Evolutionary conservation across 2,888 invertebrate genomes (phyloP).

Genomic region (Dicyrtomina minuta): DNA sequence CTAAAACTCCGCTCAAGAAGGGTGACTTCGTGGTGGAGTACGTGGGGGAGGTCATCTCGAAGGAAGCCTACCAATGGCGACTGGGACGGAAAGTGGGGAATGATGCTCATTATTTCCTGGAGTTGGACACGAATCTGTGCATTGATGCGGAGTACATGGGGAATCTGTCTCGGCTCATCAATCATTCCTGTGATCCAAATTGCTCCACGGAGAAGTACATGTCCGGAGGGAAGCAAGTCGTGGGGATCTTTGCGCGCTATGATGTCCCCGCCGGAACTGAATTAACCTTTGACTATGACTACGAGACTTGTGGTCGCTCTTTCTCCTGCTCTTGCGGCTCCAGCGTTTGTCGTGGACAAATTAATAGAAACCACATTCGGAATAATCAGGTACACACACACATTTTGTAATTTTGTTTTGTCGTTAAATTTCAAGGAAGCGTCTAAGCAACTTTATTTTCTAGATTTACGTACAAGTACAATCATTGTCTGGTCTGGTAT

Average conservation of each 20-base stretch:
- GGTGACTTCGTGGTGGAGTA: slow-evolving; percentile 51
- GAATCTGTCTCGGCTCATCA: slow-evolving; percentile 48
- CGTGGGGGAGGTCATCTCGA: slow-evolving; percentile 48
- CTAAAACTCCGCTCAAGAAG: slow-evolving; percentile 29
- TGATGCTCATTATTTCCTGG: slow-evolving; percentile 49
- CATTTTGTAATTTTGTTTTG: slow-evolving; percentile 1
- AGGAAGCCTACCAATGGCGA: slow-evolving; percentile 40
- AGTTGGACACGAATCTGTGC: slow-evolving; percentile 36
- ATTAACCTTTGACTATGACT: slow-evolving; percentile 48
- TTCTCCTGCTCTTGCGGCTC: slow-evolving; percentile 47
- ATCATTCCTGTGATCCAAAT: slow-evolving; percentile 51
- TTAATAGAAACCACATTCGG: slow-evolving; percentile 31
- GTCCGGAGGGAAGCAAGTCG: slow-evolving; percentile 42
- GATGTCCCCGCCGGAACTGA: slow-evolving; percentile 44
- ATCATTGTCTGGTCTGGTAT: too few relatives aligned
- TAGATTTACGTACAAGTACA: too few relatives aligned
- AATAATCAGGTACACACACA: slow-evolving; percentile 7
- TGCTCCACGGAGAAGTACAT: slow-evolving; percentile 46
- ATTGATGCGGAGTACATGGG: slow-evolving; percentile 51
- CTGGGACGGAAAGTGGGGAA: slow-evolving; percentile 27
- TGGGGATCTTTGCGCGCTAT: slow-evolving; percentile 46
- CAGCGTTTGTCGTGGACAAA: slow-evolving; percentile 39
- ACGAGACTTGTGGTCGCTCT: slow-evolving; percentile 31
- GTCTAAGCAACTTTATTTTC: too few relatives aligned
- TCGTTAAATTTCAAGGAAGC: too few relatives aligned